These are phyloP conservation scores for Gephyroberyx darwinii DNA, from an alignment of 2,797 vertebrate species.

Conservation along the genomic window DNA sequence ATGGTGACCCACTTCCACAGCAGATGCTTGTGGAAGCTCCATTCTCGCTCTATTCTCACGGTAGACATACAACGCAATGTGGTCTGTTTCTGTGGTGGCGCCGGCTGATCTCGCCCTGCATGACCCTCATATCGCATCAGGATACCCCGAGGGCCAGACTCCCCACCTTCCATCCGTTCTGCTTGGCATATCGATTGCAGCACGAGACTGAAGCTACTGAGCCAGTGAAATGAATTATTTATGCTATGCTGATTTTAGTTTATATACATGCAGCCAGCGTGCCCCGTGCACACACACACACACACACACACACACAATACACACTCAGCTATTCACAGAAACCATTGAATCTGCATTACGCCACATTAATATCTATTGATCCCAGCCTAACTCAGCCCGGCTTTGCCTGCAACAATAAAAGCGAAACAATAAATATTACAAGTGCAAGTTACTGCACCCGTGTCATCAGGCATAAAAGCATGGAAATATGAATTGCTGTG, in stretches of 20 bases:
- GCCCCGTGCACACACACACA: background rate
- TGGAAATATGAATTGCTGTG: background rate
- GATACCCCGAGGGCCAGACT: conserved; percentile 33
- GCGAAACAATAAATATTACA: conserved; percentile 29
- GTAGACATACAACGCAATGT: conserved; percentile 43
- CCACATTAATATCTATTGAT: conserved; percentile 26
- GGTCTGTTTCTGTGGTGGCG: conserved; percentile 25
- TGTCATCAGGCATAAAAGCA: conserved; percentile 19
- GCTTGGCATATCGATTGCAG: conserved; percentile 38
- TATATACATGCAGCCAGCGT: background rate
- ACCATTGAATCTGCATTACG: background rate
- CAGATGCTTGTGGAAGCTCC: conserved; percentile 42
- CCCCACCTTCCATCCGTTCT: conserved; percentile 43
- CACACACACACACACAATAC: background rate
- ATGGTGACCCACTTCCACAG: conserved; percentile 71
- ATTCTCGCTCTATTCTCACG: conserved; percentile 32
- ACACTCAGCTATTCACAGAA: conserved; percentile 7
- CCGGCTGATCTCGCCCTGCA: conserved; percentile 41
- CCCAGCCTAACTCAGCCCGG: background rate
- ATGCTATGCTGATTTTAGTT: conserved; percentile 33
- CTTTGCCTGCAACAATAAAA: conserved; percentile 26
- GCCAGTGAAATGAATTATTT: conserved; percentile 35
- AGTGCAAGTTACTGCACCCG: conserved; percentile 3
- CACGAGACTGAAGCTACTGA: conserved; percentile 33
- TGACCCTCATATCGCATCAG: conserved; percentile 60